phyloP scores from a whole-genome alignment of 53 echinoderm and acorn worm genomes.

The Holothuria scabra region DNA sequence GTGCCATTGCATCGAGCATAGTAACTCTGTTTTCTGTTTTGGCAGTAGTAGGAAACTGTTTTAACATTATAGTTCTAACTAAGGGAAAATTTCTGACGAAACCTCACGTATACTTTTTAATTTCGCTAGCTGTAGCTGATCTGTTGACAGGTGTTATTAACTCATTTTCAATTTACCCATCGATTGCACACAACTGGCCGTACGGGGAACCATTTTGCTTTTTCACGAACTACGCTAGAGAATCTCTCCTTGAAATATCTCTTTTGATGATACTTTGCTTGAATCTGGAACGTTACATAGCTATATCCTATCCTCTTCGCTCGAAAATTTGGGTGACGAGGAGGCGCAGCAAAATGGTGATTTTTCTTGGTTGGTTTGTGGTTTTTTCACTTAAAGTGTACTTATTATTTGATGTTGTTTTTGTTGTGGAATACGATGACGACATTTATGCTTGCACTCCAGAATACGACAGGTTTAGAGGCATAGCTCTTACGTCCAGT shows the following conservation, averaged over 20 bases:
- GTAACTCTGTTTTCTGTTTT: background rate
- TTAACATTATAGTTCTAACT: slow-evolving; percentile 50
- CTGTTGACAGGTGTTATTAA: slow-evolving; percentile 39
- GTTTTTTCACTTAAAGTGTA: background rate
- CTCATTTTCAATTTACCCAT: slow-evolving; percentile 26
- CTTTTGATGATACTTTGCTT: slow-evolving; percentile 54
- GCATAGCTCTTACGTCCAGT: background rate
- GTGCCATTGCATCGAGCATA: too few species aligned
- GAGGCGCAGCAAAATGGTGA: slow-evolving; percentile 4
- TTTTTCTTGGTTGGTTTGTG: slow-evolving; percentile 4
- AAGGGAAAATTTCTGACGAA: slow-evolving; percentile 43
- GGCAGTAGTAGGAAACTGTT: slow-evolving; percentile 40
- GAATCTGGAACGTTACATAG: slow-evolving; percentile 57
- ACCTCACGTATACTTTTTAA: slow-evolving; percentile 50
- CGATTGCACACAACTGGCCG: slow-evolving; percentile 47
- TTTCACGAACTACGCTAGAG: slow-evolving; percentile 23
- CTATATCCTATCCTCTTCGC: slow-evolving; percentile 16
- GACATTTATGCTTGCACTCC: background rate
- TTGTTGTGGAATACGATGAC: background rate
- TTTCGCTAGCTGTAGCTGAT: slow-evolving; percentile 54
- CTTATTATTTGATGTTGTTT: slow-evolving; percentile 7
- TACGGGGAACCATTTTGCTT: slow-evolving; percentile 31
- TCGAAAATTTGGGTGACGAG: slow-evolving; percentile 18
- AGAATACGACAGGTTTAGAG: background rate
- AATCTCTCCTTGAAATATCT: slow-evolving; percentile 35